Conservation (phyloP, 2,888 invertebrate genomes). For the Phengaris alcon region DNA sequence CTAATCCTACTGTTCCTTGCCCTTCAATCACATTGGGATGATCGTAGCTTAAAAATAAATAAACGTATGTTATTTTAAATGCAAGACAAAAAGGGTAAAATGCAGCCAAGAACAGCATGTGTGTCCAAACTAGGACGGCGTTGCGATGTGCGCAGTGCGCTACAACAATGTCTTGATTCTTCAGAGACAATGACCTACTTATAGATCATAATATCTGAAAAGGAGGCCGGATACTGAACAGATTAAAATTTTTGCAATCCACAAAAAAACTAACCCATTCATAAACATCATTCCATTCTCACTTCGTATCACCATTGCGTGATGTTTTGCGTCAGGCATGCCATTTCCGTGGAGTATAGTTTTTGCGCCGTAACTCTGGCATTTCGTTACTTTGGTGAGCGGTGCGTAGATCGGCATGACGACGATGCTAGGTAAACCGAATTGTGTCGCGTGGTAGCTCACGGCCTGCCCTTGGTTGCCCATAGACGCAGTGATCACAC, state of each 20-base stretch:
- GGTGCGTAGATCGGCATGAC: conserved; percentile 94
- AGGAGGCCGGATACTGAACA: no score
- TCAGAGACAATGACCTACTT: not conserved
- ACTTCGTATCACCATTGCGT: conserved; percentile 85
- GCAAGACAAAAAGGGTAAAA: not conserved
- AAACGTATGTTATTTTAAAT: not conserved
- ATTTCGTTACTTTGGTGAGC: conserved; percentile 93
- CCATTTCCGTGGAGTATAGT: conserved; percentile 88
- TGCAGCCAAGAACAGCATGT: not conserved
- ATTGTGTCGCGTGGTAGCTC: conserved; percentile 84
- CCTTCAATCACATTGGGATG: conserved; percentile 96
- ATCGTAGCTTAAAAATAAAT: conserved; percentile 83
- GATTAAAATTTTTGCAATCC: not conserved
- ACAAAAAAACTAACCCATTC: conserved; percentile 84
- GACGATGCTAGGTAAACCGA: conserved; percentile 86
- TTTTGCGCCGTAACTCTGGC: conserved; percentile 87
- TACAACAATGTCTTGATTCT: no score
- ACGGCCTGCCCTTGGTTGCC: conserved; percentile 94
- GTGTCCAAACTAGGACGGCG: no score
- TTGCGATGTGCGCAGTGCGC: no score
- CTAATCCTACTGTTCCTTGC: conserved; percentile 95
- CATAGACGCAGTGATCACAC: conserved; percentile 93
- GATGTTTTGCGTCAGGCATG: conserved; percentile 87
- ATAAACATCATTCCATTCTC: conserved; percentile 88
- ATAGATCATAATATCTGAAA: no score